phyloP scores from a whole-genome alignment of 1,140 invertebrate species.

The Calliphora vicina region DNA sequence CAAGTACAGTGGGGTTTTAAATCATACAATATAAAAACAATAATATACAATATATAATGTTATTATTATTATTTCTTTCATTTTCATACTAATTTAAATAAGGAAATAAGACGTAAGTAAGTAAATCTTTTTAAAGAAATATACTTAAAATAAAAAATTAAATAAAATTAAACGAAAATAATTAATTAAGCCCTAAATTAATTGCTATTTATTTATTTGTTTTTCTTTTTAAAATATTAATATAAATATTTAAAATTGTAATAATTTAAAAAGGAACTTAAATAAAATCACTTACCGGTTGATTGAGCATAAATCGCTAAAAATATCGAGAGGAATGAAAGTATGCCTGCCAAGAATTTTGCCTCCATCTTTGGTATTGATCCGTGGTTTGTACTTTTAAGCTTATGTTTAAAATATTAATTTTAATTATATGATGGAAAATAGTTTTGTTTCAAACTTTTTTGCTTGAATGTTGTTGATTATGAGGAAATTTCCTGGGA shows the following conservation, averaged over 20 bases:
- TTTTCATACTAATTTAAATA: no score
- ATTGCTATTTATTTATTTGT: not conserved
- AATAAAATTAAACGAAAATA: not conserved
- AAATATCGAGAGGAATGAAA: constrained; percentile 64
- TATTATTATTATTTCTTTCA: no score
- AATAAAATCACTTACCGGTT: constrained; percentile 51
- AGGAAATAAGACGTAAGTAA: no score
- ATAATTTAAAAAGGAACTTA: no score
- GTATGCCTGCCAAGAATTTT: constrained; percentile 62
- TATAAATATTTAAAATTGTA: no score
- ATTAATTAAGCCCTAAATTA: not conserved
- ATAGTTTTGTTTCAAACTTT: constrained; percentile 44
- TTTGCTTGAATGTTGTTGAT: constrained; percentile 43
- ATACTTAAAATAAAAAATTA: not conserved
- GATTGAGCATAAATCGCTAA: constrained; percentile 63
- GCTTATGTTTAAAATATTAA: constrained; percentile 37
- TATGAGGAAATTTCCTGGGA: constrained; percentile 44
- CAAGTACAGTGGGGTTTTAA: not conserved
- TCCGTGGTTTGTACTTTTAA: constrained; percentile 53
- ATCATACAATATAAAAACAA: not conserved
- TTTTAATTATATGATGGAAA: constrained; percentile 41
- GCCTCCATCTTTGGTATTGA: constrained; percentile 64
- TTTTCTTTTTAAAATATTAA: not conserved
- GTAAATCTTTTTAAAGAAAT: no score
- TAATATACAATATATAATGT: not conserved